phyloP scores from a whole-genome alignment of 2,888 invertebrate genomes.

The Latrodectus elegans region DNA sequence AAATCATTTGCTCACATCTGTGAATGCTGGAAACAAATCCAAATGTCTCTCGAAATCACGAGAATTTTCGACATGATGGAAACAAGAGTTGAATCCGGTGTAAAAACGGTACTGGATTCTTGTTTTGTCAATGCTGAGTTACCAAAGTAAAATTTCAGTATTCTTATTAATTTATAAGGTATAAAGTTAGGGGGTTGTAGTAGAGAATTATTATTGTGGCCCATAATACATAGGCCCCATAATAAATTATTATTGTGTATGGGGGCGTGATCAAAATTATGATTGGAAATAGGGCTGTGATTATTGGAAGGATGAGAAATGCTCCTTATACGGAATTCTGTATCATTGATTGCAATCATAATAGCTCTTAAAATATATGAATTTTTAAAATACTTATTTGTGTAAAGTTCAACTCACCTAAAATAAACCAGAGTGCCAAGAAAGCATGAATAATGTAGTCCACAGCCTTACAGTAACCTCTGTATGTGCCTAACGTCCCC shows the following conservation, averaged over 20 bases:
- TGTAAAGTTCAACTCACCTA: conserved; percentile 29
- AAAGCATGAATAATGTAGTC: conserved; percentile 34
- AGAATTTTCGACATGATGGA: no score
- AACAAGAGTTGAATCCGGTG: no score
- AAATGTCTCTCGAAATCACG: no score
- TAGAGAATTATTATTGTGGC: not conserved
- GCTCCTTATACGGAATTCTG: not conserved
- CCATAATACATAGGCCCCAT: no score
- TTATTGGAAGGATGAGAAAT: not conserved
- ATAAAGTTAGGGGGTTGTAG: no score
- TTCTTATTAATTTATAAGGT: no score
- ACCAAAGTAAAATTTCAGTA: no score
- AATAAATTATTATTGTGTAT: not conserved
- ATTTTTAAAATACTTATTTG: not conserved
- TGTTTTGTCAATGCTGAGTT: no score
- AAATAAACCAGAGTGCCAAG: conserved; percentile 47
- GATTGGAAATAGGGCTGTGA: not conserved
- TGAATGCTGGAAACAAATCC: no score
- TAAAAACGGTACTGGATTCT: no score
- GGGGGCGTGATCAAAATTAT: not conserved
- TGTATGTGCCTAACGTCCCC: conserved; percentile 19
- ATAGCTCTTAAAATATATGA: not conserved
- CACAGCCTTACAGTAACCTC: conserved; percentile 28
- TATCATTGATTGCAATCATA: not conserved
- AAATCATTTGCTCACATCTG: no score